Conservation (phyloP, 2,113 vertebrate genomes). For the Pseudorasbora parva region DNA sequence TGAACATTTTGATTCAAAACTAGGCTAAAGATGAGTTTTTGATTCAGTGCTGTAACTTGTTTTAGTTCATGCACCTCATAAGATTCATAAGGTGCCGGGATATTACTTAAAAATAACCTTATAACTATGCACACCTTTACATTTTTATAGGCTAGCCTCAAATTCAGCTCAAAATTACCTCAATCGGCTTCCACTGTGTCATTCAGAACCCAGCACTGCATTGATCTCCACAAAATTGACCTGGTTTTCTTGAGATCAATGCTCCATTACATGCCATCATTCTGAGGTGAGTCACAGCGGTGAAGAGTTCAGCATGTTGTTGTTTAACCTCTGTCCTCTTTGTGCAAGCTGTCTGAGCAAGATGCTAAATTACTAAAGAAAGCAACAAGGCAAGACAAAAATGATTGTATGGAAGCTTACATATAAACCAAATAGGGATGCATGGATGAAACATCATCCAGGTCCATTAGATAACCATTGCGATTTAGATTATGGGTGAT, state of each 20-base stretch:
- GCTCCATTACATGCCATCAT: conserved; percentile 75
- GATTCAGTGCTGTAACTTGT: neutral
- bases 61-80: conserved; percentile 7
- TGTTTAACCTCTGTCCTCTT: conserved; percentile 64
- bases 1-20: conserved; percentile 16
- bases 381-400: conserved; percentile 31
- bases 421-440: conserved; percentile 34
- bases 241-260: conserved; percentile 73
- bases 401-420: conserved; percentile 29
- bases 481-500: conserved; percentile 4
- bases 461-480: conserved; percentile 41
- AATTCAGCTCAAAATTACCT: neutral
- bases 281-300: conserved; percentile 72
- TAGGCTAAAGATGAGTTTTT: conserved; percentile 6
- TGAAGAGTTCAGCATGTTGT: conserved; percentile 68
- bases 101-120: conserved; percentile 11
- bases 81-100: neutral
- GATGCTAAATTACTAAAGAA: conserved; percentile 28
- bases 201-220: conserved; percentile 18
- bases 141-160: neutral
- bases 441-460: neutral
- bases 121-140: neutral
- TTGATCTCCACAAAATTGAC: conserved; percentile 67
- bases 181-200: neutral
- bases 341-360: conserved; percentile 23